phyloP scores from a whole-genome alignment of 2,797 vertebrate species.

The Gymnoscopelus microlampas region DNA sequence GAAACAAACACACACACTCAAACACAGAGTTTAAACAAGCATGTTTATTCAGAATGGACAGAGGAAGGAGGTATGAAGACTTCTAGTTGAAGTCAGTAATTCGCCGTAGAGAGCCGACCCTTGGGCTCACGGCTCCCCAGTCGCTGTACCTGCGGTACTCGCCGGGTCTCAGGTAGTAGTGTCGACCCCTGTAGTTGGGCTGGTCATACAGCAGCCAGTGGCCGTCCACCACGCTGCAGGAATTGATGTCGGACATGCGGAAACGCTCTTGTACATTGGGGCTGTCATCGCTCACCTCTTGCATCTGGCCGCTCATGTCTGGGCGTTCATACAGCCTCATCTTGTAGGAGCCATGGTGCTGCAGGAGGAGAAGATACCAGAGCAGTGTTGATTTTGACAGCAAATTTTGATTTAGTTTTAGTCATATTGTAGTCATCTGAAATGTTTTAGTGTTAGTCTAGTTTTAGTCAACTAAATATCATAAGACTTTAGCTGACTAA shows the following conservation, averaged over 20 bases:
- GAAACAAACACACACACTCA: constrained; percentile 14
- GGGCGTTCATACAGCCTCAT: constrained; percentile 65
- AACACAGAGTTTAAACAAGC: constrained; percentile 28
- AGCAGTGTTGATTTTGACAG: no score
- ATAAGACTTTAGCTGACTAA: no score
- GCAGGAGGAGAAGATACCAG: constrained; percentile 10
- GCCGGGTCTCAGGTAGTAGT: constrained; percentile 71
- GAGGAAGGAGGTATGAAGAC: constrained; percentile 21
- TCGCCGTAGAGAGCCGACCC: constrained; percentile 64
- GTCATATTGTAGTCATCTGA: no score
- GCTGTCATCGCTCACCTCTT: constrained; percentile 68
- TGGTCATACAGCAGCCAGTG: constrained; percentile 74
- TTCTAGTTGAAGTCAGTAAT: constrained; percentile 69
- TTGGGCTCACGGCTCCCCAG: constrained; percentile 64
- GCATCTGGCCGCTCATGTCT: constrained; percentile 69
- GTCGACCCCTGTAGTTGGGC: constrained; percentile 69
- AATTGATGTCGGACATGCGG: constrained; percentile 69
- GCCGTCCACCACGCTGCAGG: constrained; percentile 68
- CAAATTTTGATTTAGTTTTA: no score
- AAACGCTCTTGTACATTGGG: constrained; percentile 70
- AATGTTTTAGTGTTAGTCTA: no score
- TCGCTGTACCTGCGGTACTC: constrained; percentile 69
- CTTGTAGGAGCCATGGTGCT: constrained; percentile 71
- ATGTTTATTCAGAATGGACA: constrained; percentile 64
- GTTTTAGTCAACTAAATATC: no score